Percentiles rank a stretch among this genome's conserved stretches.
Conservation (phyloP, 92 coral and sea anemone genomes). For the Micromussa lordhowensis region DNA sequence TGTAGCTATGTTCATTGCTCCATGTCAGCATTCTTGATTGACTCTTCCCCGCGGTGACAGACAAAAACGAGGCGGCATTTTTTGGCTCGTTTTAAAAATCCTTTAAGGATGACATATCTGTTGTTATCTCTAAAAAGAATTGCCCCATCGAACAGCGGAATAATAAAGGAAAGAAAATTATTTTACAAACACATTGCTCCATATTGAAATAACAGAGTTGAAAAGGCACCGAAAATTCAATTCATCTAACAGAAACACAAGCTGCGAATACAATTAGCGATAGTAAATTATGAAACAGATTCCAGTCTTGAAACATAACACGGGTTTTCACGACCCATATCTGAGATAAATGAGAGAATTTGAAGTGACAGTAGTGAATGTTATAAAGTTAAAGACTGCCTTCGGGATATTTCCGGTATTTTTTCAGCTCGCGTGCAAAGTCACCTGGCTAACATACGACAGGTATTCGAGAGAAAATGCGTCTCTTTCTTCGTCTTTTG, state of each 20-base stretch:
- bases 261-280: neutral
- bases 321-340: slow-evolving; percentile 1
- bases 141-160: neutral
- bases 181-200: neutral
- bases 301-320: slow-evolving; percentile 27
- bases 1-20: neutral
- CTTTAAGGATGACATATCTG: neutral
- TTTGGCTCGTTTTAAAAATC: neutral
- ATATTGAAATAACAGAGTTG: neutral
- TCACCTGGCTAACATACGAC: neutral
- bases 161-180: neutral
- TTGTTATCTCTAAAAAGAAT: neutral
- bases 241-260: neutral
- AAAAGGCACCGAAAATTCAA: neutral
- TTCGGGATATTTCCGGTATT: neutral
- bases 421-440: neutral
- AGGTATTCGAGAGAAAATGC: neutral
- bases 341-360: neutral
- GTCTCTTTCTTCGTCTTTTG: neutral
- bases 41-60: neutral
- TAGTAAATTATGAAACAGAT: slow-evolving; percentile 3
- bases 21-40: neutral
- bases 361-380: neutral
- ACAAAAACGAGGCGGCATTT: neutral
- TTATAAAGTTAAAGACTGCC: neutral